Percentiles rank a stretch among this genome's conserved stretches.
phyloP scores from a whole-genome alignment of 2,797 vertebrate genomes.

The Anas bahamensis region DNA sequence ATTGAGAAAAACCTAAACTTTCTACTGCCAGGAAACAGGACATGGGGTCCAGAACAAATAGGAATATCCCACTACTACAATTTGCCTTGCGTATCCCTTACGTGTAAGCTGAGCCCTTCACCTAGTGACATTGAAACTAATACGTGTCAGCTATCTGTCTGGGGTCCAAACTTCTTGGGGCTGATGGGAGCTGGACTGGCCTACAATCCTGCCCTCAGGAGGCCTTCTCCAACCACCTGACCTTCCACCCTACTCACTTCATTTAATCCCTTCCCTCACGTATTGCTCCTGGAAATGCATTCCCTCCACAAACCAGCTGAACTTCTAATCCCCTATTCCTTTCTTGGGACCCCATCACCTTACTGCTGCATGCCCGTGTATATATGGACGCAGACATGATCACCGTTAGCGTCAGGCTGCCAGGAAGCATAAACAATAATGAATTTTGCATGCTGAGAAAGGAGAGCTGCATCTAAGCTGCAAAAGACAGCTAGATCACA shows the following conservation, averaged over 20 bases:
- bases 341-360: rapidly evolving
- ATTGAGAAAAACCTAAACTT: neutral
- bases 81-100: neutral
- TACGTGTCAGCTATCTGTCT: neutral
- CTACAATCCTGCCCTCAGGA: neutral
- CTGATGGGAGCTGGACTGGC: neutral
- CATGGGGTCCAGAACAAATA: neutral
- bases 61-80: neutral
- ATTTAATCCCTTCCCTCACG: neutral
- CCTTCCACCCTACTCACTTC: neutral
- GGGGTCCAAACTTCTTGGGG: neutral
- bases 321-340: rapidly evolving
- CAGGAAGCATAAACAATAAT: neutral
- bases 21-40: neutral
- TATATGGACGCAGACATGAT: rapidly evolving
- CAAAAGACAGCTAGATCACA: neutral
- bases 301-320: neutral
- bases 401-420: rapidly evolving
- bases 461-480: neutral
- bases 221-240: neutral
- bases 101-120: conserved; percentile 35
- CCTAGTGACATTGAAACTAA: conserved; percentile 18
- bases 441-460: rapidly evolving
- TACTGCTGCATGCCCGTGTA: rapidly evolving
- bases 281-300: neutral